Percentiles rank a stretch among this genome's conserved stretches.
phyloP scores from a whole-genome alignment of 2,888 invertebrate genomes.

The Agonopterix arenella region DNA sequence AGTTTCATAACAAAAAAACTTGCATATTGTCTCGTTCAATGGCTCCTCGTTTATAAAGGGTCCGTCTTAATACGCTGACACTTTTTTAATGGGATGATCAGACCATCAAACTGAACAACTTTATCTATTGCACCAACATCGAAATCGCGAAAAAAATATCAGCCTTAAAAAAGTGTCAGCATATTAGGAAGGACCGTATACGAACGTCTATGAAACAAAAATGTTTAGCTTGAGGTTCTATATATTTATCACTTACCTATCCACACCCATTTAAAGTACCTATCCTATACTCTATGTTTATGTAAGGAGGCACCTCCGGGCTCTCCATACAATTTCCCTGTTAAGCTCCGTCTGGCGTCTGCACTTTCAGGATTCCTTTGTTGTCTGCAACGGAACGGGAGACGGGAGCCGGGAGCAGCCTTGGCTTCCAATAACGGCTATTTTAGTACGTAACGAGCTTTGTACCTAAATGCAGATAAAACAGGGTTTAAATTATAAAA shows the following conservation, averaged over 20 bases:
- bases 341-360: constrained; percentile 1
- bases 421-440: constrained; percentile 4
- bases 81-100: too few species aligned
- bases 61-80: too few species aligned
- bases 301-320: too few species aligned
- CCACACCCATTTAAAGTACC: background rate
- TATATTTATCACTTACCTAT: too few species aligned
- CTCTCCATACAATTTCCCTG: background rate
- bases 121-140: too few species aligned
- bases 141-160: too few species aligned
- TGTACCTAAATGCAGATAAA: background rate
- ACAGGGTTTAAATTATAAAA: background rate
- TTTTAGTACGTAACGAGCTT: background rate
- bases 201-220: too few species aligned
- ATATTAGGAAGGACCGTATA: too few species aligned
- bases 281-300: background rate
- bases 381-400: constrained; percentile 4
- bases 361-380: constrained; percentile 6
- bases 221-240: too few species aligned
- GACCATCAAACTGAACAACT: too few species aligned
- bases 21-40: background rate
- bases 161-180: too few species aligned
- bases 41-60: too few species aligned
- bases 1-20: background rate
- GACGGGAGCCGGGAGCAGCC: background rate